A percentile compares a stretch with the other conserved stretches of the same genome.
phyloP scores from a whole-genome alignment of 2,797 vertebrate genomes.

The Vultur gryphus region DNA sequence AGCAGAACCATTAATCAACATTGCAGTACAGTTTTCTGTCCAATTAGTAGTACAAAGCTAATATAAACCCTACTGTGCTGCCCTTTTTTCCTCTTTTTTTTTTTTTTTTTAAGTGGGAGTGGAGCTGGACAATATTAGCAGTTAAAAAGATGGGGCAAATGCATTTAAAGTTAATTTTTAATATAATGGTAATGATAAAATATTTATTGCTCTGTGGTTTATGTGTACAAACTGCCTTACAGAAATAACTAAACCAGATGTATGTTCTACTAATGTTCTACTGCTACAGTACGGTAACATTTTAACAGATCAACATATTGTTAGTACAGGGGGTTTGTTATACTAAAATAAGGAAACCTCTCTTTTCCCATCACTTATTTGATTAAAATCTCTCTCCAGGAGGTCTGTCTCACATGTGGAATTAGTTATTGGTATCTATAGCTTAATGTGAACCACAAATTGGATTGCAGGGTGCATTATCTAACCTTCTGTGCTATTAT shows the following conservation, averaged over 20 bases:
- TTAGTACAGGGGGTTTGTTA: not conserved
- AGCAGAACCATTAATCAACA: constrained; percentile 38
- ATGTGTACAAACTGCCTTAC: not conserved
- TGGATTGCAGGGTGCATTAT: constrained; percentile 9
- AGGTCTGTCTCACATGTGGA: constrained; percentile 20
- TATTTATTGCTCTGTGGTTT: not conserved
- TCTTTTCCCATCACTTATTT: not conserved
- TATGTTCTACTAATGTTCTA: not conserved
- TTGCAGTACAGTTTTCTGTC: not conserved
- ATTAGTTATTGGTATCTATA: constrained; percentile 41
- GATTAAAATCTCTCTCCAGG: not conserved
- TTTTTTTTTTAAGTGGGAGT: not conserved
- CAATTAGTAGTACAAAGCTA: constrained; percentile 30
- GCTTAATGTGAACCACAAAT: constrained; percentile 5
- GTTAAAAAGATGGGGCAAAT: not conserved
- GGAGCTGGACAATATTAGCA: not conserved
- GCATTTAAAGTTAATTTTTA: constrained; percentile 13
- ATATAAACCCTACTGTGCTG: not conserved
- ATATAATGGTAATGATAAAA: not conserved
- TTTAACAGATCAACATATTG: not conserved
- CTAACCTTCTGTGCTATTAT: not conserved
- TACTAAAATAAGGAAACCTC: constrained; percentile 7
- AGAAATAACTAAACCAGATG: constrained; percentile 12
- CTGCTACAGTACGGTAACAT: not conserved
- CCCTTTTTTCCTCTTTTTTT: not conserved